Base-by-base conservation (phyloP, 92 coral and sea anemone species). In the Siderastrea siderea region DNA sequence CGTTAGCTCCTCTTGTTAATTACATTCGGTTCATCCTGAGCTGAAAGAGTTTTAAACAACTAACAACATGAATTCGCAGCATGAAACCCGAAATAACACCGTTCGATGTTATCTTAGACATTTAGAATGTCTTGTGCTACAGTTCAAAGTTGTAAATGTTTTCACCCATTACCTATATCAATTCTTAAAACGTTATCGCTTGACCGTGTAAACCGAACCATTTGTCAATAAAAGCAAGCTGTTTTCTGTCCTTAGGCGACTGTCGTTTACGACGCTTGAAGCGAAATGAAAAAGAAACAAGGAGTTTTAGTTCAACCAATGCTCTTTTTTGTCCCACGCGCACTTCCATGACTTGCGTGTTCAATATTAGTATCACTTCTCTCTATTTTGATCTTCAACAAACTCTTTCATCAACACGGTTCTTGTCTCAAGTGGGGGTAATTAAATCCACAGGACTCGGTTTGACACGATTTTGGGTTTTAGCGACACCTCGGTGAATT, bases 351-450 rank as follows among this genome's bases (percentile, higher is more conserved):
- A 59, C 79, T 58, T 83, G 87, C 61, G 71, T 48, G 50, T 26
- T 44, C 72, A 49, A 1, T 62, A 9, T 58, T 7, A 43, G 63
- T 80, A n/a, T 53, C 64, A 7, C 17, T 70, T 82, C 45, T 47
- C 68, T 50, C 12, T 80, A 51, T 82, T 82, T 73, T 58, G 47
- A 84, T 74, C 16, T 73, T 84, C 72, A 84, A 73, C 80, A 72
- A 84, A 61, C 81, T 47, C 47, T 70, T 71, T 73, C 80, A 74
- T 84, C 80, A 74, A 84, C 13, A 49, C 71, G 72, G 62, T 62
- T 84, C 43, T 59, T 71, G 48, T 60, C 71, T 84, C 81, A 84
- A 84, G 80, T 60, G 87, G 87, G 62, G 49, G 87, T 74, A 84
- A 73, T 84, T 74, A 84, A 84, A 84, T 84, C 87, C 64, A 62